These are phyloP conservation scores for Austrolebias charrua DNA, from an alignment of 2,797 vertebrate species.

Conservation along the genomic window DNA sequence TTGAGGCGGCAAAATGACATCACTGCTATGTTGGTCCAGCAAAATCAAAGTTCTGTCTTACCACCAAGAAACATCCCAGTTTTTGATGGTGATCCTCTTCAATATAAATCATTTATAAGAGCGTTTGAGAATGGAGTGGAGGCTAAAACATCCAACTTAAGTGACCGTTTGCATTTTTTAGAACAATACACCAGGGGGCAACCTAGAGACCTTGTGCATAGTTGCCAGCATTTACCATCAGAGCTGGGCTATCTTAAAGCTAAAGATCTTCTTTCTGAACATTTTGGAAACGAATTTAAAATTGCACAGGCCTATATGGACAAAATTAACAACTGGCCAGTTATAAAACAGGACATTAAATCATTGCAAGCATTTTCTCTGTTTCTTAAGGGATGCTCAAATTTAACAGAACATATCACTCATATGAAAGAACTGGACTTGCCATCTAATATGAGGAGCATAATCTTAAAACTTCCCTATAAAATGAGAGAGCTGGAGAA, in stretches of 20 bases:
- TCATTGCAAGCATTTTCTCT: not conserved
- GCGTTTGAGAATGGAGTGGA: too few species aligned
- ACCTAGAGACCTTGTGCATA: not conserved
- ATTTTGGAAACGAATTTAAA: not conserved
- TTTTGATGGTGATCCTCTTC: not conserved
- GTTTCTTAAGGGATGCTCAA: not conserved
- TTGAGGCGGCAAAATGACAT: constrained; percentile 6
- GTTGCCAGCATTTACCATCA: not conserved
- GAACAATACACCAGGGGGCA: not conserved
- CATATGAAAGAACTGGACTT: not conserved
- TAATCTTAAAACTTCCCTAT: not conserved
- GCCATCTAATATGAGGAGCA: not conserved
- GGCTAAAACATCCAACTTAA: too few species aligned
- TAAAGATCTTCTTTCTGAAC: not conserved
- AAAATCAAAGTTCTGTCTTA: not conserved
- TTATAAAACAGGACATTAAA: not conserved
- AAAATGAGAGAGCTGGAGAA: not conserved
- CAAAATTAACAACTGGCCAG: not conserved
- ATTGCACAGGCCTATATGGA: not conserved
- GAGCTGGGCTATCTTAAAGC: not conserved
- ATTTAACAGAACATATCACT: not conserved
- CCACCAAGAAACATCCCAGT: constrained; percentile 1
- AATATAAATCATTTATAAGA: too few species aligned
- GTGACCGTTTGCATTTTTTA: not conserved
- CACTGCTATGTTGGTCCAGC: not conserved